phyloP scores from a whole-genome alignment of 2,888 invertebrate genomes.

The Nephrotoma appendiculata region DNA sequence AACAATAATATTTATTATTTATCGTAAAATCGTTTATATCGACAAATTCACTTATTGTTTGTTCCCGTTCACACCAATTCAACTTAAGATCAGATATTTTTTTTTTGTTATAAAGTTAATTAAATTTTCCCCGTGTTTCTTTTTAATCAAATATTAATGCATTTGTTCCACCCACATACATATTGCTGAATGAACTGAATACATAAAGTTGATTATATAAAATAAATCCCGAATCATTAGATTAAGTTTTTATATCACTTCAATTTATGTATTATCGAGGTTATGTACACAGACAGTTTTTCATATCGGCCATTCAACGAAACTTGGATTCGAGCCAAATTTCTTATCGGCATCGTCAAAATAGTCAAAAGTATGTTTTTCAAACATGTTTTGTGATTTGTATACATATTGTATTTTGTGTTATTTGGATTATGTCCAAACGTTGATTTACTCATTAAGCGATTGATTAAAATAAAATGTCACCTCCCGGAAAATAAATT shows the following conservation, averaged over 20 bases:
- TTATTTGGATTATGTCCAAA: background rate
- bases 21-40: background rate
- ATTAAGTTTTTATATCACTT: background rate
- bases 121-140: background rate
- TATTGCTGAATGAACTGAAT: background rate
- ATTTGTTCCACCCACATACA: background rate
- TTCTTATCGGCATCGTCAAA: background rate
- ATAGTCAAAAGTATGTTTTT: background rate
- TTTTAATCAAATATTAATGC: background rate
- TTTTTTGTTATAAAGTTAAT: background rate
- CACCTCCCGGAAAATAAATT: background rate
- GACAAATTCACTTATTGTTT: background rate
- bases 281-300: background rate
- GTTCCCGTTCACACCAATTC: background rate
- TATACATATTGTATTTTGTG: background rate
- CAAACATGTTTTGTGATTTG: background rate
- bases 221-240: background rate
- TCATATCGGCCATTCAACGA: background rate
- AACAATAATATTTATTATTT: background rate
- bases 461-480: background rate
- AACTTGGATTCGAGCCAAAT: background rate
- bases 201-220: background rate
- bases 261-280: background rate
- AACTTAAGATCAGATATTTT: background rate
- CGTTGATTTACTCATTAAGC: background rate